Conservation (phyloP, 2,797 vertebrate species). For the Chelon auratus region DNA sequence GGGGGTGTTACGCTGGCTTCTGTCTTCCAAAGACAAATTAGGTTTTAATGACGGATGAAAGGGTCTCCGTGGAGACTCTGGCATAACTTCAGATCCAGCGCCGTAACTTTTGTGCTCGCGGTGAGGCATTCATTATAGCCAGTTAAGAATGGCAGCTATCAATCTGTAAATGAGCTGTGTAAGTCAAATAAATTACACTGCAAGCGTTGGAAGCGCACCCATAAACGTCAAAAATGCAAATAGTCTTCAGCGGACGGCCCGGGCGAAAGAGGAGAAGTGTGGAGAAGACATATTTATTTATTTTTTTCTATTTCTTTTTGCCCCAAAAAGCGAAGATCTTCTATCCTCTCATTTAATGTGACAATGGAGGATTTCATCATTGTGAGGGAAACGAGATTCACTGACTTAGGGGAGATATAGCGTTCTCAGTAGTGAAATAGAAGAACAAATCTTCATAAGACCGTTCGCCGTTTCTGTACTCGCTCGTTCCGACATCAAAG, state of each 20-base stretch:
- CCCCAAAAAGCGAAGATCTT: slow-evolving; percentile 49
- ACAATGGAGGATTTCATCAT: slow-evolving; percentile 68
- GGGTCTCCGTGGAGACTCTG: slow-evolving; percentile 54
- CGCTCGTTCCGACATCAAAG: slow-evolving; percentile 76
- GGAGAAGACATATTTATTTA: slow-evolving; percentile 3
- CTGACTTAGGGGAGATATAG: slow-evolving; percentile 55
- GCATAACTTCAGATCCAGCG: slow-evolving; percentile 58
- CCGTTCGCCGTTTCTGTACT: slow-evolving; percentile 55
- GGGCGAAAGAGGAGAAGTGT: slow-evolving; percentile 31
- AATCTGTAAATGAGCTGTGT: slow-evolving; percentile 79
- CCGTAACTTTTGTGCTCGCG: slow-evolving; percentile 64
- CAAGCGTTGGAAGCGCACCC: slow-evolving; percentile 54
- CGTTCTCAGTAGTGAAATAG: slow-evolving; percentile 49
- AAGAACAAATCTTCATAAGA: slow-evolving; percentile 60
- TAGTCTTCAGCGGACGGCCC: slow-evolving; percentile 62
- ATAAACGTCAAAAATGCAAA: slow-evolving; percentile 82
- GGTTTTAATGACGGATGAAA: slow-evolving; percentile 80
- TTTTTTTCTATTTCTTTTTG: slow-evolving; percentile 16
- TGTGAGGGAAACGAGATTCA: slow-evolving; percentile 55
- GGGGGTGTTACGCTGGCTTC: slow-evolving; percentile 42
- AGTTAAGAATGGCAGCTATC: slow-evolving; percentile 83
- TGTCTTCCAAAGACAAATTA: slow-evolving; percentile 71
- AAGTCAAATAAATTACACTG: slow-evolving; percentile 74
- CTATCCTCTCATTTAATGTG: slow-evolving; percentile 55
- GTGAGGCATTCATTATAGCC: slow-evolving; percentile 78